A percentile compares a stretch with the other conserved stretches of the same genome.
These are phyloP conservation scores for Watsonalla binaria DNA, from an alignment of 2,888 invertebrate genomes.

Conservation along the genomic window DNA sequence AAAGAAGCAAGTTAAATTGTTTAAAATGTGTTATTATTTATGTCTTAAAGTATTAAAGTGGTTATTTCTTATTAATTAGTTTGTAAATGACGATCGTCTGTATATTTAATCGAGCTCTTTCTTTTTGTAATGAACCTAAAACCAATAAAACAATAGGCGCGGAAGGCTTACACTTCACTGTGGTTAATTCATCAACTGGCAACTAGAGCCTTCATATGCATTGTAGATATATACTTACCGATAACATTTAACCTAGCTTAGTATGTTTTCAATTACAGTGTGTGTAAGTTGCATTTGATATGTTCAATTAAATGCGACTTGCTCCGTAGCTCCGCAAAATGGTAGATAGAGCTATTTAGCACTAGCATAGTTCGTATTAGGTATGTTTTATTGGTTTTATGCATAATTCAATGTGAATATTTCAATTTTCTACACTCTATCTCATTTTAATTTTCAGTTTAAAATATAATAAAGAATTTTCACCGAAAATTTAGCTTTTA, in stretches of 20 bases:
- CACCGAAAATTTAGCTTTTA: conserved; percentile 17
- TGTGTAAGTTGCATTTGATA: not conserved
- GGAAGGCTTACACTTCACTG: not conserved
- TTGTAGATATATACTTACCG: not conserved
- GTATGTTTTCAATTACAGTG: not conserved
- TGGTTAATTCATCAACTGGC: not conserved
- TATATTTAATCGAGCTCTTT: conserved; percentile 57
- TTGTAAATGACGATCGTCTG: conserved; percentile 73
- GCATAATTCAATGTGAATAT: conserved; percentile 36
- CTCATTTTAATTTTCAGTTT: conserved; percentile 40
- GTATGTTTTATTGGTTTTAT: conserved; percentile 69
- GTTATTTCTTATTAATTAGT: conserved; percentile 80
- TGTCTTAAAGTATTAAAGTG: conserved; percentile 79
- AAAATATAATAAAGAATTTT: conserved; percentile 16
- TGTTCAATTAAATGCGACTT: not conserved
- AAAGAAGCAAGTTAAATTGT: conserved; percentile 79
- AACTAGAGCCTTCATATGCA: not conserved
- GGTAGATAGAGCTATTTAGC: conserved; percentile 1
- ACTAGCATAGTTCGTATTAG: conserved; percentile 9
- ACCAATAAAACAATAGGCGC: conserved; percentile 57
- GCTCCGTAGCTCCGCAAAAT: not conserved
- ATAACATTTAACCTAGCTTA: not conserved
- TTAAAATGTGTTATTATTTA: conserved; percentile 79
- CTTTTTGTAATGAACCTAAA: conserved; percentile 50
- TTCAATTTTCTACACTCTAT: conserved; percentile 76